Evolutionary conservation across 1,140 invertebrate species (phyloP).

Genomic region (Olivierus martensii): DNA sequence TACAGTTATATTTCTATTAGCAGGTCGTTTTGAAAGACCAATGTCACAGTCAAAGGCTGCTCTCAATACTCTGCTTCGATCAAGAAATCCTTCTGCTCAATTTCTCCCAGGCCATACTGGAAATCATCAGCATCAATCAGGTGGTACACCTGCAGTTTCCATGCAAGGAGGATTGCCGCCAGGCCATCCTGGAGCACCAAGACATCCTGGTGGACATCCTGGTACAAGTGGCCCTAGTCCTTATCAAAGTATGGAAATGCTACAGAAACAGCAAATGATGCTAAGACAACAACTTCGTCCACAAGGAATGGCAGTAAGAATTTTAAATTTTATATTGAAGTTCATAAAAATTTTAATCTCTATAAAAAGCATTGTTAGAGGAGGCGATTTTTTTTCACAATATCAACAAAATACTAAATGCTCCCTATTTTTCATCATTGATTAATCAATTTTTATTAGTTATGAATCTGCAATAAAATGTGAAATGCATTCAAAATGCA

Average conservation of each 20-base stretch:
- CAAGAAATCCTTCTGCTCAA: slow-evolving; percentile 36
- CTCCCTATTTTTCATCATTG: no score
- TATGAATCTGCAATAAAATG: no score
- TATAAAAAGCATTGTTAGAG: no score
- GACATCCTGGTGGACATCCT: slow-evolving; percentile 17
- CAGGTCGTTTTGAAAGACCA: slow-evolving; percentile 26
- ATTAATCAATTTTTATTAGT: no score
- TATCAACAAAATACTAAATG: no score
- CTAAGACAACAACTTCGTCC: slow-evolving; percentile 21
- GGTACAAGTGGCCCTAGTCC: slow-evolving; percentile 3
- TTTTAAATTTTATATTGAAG: no score
- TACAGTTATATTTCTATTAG: slow-evolving; percentile 29
- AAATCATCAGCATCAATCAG: slow-evolving; percentile 23
- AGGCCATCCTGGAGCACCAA: slow-evolving; percentile 34
- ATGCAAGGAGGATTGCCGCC: slow-evolving; percentile 24
- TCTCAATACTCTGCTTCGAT: slow-evolving; percentile 65
- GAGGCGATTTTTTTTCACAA: no score
- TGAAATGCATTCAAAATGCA: no score
- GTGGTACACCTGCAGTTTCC: slow-evolving; percentile 38
- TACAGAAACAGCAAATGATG: slow-evolving; percentile 23
- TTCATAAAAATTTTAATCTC: no score
- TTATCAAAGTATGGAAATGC: slow-evolving; percentile 17
- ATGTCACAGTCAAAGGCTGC: slow-evolving; percentile 67
- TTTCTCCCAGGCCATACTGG: slow-evolving; percentile 12
- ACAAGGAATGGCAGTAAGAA: slow-evolving; percentile 19